Conservation (phyloP, 2,797 vertebrate species). For the Poecilia picta region DNA sequence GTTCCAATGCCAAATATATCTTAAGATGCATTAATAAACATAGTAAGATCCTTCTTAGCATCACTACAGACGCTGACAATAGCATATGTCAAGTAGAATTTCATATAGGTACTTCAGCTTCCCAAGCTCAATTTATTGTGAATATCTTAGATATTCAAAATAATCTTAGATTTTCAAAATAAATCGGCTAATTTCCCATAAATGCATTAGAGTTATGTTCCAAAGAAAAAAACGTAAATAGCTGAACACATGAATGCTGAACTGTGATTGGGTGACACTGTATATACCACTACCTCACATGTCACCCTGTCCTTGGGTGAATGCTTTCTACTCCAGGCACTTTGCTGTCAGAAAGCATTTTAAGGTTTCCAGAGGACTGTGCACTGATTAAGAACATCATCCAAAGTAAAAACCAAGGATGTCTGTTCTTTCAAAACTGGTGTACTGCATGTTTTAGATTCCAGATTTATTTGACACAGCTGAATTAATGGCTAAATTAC, state of each 20-base stretch:
- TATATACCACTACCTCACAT: not conserved
- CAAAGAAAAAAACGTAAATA: not conserved
- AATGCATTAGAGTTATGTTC: not conserved
- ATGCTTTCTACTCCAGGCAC: not conserved
- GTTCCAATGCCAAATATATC: too few species aligned
- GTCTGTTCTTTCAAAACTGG: not conserved
- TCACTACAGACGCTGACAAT: not conserved
- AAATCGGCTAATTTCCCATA: not conserved
- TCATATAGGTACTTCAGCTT: not conserved
- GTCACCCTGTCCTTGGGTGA: not conserved
- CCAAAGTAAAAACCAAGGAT: not conserved
- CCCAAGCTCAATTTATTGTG: not conserved
- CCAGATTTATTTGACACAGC: not conserved
- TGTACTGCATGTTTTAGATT: not conserved
- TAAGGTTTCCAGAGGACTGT: not conserved
- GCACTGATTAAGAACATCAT: not conserved
- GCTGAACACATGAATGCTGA: not conserved
- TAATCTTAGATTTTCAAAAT: not conserved
- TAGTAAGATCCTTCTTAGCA: not conserved
- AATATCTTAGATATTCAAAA: not conserved
- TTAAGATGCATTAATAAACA: too few species aligned
- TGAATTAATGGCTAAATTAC: not conserved
- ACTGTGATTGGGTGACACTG: not conserved
- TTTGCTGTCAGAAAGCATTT: not conserved
- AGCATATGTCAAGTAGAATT: not conserved